These are phyloP conservation scores for Fregata magnificens DNA, from an alignment of 2,113 vertebrate species.

Conservation along the genomic window DNA sequence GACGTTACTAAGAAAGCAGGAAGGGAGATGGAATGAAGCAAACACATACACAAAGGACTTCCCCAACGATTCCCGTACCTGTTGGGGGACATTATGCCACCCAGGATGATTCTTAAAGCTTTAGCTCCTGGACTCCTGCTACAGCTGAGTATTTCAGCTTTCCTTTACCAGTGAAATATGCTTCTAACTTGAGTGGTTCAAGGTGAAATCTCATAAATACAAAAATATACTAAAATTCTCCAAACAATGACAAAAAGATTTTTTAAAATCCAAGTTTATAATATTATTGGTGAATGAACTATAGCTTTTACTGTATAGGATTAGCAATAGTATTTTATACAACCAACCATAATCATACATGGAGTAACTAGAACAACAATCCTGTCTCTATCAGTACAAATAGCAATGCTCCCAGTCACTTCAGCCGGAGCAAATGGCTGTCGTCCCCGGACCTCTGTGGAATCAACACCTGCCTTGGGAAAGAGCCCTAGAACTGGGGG, in stretches of 20 bases:
- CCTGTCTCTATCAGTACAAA: not conserved
- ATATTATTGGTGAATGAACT: not conserved
- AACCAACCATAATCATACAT: not conserved
- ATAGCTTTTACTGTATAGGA: not conserved
- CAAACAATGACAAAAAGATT: not conserved
- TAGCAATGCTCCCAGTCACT: not conserved
- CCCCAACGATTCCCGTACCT: not conserved
- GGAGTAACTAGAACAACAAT: not conserved
- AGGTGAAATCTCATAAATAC: not conserved
- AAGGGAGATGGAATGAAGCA: not conserved
- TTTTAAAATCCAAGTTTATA: not conserved
- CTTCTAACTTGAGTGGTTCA: not conserved
- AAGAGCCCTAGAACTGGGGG: not conserved
- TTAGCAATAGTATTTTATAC: not conserved
- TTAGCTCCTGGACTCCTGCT: not conserved
- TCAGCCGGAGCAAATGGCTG: not conserved
- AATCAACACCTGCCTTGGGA: not conserved
- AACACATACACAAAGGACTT: not conserved
- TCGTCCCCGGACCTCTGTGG: fast-evolving
- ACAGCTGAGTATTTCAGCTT: not conserved
- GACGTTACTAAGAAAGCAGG: not conserved
- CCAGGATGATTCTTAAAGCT: not conserved
- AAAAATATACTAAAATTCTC: not conserved
- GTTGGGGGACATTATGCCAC: not conserved
- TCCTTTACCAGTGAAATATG: not conserved